phyloP scores from a whole-genome alignment of 2,113 vertebrate species.

The Taxidea taxus region DNA sequence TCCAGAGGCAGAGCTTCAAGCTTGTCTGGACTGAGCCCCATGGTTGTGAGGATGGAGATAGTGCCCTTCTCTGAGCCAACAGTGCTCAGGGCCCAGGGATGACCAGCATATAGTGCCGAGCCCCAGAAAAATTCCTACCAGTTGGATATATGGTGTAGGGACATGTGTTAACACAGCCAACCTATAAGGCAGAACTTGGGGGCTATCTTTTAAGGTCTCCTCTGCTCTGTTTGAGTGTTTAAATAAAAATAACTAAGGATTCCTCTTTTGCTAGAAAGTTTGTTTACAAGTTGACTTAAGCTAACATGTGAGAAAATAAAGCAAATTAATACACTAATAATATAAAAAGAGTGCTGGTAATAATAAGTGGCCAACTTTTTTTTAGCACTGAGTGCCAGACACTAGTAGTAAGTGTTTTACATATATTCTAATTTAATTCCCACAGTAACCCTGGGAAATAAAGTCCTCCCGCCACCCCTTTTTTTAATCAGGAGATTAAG shows the following conservation, averaged over 20 bases:
- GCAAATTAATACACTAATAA: not conserved
- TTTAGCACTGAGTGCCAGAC: not conserved
- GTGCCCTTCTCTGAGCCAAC: not conserved
- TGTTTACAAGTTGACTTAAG: not conserved
- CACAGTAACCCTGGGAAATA: constrained; percentile 3
- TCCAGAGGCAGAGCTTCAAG: not conserved
- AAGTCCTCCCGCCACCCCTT: no score
- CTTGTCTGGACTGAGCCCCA: not conserved
- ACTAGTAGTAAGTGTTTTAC: not conserved
- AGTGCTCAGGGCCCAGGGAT: not conserved
- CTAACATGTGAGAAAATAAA: not conserved
- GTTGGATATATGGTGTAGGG: not conserved
- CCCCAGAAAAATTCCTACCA: not conserved
- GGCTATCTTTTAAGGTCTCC: not conserved
- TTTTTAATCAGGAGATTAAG: not conserved
- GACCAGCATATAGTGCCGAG: not conserved
- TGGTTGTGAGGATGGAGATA: not conserved
- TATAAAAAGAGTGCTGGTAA: not conserved
- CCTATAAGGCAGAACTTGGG: not conserved
- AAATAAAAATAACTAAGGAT: constrained; percentile 19
- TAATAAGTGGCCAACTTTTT: not conserved
- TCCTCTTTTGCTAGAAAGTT: constrained; percentile 16
- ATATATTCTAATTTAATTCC: constrained; percentile 12
- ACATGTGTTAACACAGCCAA: not conserved
- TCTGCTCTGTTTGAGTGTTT: not conserved